These are phyloP conservation scores for Miichthys miiuy DNA, from an alignment of 2,797 vertebrate genomes.

Conservation along the genomic window DNA sequence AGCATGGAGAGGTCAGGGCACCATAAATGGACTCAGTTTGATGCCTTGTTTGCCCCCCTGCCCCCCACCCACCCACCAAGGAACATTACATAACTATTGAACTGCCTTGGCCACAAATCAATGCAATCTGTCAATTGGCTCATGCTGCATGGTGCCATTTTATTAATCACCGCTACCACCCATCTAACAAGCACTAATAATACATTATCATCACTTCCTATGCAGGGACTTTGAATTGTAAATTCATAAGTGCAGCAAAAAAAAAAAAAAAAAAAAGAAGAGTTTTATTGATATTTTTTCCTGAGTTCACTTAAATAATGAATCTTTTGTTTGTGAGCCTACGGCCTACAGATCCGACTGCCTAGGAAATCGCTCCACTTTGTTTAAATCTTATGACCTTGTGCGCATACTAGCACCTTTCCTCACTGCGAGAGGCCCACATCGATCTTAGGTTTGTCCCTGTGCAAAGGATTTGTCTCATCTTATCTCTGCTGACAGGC, in stretches of 20 bases:
- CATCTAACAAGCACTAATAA: constrained; percentile 27
- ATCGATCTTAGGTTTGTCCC: constrained; percentile 73
- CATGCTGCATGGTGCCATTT: constrained; percentile 43
- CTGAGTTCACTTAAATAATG: constrained; percentile 5
- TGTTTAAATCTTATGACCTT: constrained; percentile 71
- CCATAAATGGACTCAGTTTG: constrained; percentile 45
- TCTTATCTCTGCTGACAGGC: constrained; percentile 74
- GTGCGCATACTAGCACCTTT: constrained; percentile 55
- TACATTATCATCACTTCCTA: constrained; percentile 32
- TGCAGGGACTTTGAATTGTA: constrained; percentile 4
- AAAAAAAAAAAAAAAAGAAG: too few species aligned
- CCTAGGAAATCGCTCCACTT: constrained; percentile 27
- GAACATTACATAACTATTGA: constrained; percentile 70
- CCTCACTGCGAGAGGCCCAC: constrained; percentile 46
- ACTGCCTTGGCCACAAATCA: constrained; percentile 63
- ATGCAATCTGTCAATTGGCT: constrained; percentile 66
- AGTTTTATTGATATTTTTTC: constrained; percentile 10
- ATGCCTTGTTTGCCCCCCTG: constrained; percentile 46
- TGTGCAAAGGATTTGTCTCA: constrained; percentile 67
- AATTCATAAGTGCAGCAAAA: constrained; percentile 11
- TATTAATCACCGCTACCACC: constrained; percentile 45
- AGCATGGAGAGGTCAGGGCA: constrained; percentile 22
- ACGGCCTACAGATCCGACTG: background rate
- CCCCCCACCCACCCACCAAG: constrained; percentile 2
- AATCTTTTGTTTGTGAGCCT: background rate